Conservation (phyloP, 2,888 invertebrate species). For the Oscheius sp. region DNA sequence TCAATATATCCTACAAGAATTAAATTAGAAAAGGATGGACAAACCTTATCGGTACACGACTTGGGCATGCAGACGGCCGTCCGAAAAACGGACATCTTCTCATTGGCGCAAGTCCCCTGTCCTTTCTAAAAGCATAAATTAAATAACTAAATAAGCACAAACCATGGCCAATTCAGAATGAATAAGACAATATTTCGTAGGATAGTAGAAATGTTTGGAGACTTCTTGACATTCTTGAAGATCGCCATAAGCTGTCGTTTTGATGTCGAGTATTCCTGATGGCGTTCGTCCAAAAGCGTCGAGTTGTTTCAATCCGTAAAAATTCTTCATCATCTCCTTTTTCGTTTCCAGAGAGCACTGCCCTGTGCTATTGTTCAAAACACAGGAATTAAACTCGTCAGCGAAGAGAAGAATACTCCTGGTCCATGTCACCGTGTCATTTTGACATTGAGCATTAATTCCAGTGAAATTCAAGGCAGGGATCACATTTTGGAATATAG, state of each 20-base stretch:
- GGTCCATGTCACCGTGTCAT: slow-evolving; percentile 7
- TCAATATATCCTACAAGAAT: slow-evolving; percentile 9
- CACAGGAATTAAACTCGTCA: not conserved
- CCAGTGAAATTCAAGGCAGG: not conserved
- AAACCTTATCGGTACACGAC: slow-evolving; percentile 18
- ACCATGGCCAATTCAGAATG: not conserved
- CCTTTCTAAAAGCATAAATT: not conserved
- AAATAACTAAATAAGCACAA: not conserved
- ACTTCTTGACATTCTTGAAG: slow-evolving; percentile 22
- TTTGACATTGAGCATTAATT: not conserved
- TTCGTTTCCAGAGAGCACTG: slow-evolving; percentile 4
- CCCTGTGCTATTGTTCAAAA: not conserved
- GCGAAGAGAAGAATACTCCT: not conserved
- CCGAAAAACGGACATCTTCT: not conserved
- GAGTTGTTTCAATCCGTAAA: slow-evolving; percentile 24
- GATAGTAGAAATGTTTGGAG: slow-evolving; percentile 12
- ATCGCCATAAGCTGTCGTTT: not conserved
- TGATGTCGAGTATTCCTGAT: slow-evolving; percentile 20
- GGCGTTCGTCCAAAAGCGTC: slow-evolving; percentile 22
- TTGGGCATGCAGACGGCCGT: slow-evolving; percentile 28
- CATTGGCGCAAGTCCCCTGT: not conserved
- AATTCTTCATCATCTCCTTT: not conserved
- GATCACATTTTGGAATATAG: no score
- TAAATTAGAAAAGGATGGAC: not conserved
- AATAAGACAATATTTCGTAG: slow-evolving; percentile 25